Conservation (phyloP, 23 tunicate species). For the Phallusia fumigata region DNA sequence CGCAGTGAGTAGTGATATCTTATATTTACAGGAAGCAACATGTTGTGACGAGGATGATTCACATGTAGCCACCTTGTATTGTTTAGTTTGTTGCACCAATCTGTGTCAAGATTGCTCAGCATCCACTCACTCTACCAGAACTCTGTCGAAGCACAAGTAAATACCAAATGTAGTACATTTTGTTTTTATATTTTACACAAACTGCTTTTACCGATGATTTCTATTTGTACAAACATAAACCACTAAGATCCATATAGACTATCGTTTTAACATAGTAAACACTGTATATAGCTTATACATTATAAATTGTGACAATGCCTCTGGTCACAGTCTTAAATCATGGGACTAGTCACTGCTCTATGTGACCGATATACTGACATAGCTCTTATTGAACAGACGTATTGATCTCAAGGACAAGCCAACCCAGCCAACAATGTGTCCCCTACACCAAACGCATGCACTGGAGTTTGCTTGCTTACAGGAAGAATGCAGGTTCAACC, state of each 20-base stretch:
- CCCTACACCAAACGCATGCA: slow-evolving; percentile 71
- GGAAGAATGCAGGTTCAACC: slow-evolving; percentile 32
- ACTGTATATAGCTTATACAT: too few species aligned
- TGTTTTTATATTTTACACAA: too few species aligned
- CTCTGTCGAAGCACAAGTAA: slow-evolving; percentile 63
- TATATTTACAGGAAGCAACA: slow-evolving; percentile 20
- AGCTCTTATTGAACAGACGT: slow-evolving; percentile 22
- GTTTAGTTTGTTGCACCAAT: slow-evolving; percentile 57
- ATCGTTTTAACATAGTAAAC: too few species aligned
- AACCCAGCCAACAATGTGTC: slow-evolving; percentile 56
- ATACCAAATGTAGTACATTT: background rate
- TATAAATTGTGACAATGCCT: too few species aligned
- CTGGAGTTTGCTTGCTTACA: slow-evolving; percentile 68
- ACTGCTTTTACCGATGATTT: too few species aligned
- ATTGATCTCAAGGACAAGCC: slow-evolving; percentile 61
- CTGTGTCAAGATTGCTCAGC: slow-evolving; percentile 46
- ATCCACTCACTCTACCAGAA: slow-evolving; percentile 54
- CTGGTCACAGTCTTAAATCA: too few species aligned
- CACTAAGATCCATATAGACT: too few species aligned
- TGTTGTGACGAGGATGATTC: slow-evolving; percentile 58
- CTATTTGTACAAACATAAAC: background rate
- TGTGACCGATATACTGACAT: too few species aligned
- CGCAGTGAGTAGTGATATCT: background rate
- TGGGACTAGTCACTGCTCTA: too few species aligned
- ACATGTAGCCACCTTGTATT: slow-evolving; percentile 52